These are phyloP conservation scores for Lynx canadensis DNA, from an alignment of 2,113 vertebrate species.

Conservation along the genomic window DNA sequence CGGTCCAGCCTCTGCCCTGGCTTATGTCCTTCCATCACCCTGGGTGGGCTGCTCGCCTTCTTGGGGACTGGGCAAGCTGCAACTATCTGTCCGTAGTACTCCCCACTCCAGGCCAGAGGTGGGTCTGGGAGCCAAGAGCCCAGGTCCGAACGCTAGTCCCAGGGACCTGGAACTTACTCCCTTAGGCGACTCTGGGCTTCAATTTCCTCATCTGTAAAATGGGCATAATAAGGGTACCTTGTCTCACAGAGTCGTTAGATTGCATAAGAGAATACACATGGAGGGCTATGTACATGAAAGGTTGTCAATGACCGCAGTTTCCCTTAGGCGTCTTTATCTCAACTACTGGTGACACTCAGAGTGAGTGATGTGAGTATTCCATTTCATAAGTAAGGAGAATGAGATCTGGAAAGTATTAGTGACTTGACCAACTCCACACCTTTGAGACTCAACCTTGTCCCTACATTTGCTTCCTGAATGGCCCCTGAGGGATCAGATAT, in stretches of 20 bases:
- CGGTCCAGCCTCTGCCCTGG: not conserved
- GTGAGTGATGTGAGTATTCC: not conserved
- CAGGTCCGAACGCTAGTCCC: not conserved
- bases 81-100: not conserved
- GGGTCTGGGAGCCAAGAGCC: not conserved
- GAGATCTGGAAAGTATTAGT: not conserved
- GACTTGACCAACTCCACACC: not conserved
- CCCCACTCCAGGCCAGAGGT: not conserved
- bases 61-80: not conserved
- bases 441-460: not conserved
- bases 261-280: not conserved
- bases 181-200: not conserved
- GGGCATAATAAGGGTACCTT: not conserved
- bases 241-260: not conserved
- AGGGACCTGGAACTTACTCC: not conserved
- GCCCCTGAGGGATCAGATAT: not conserved
- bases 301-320: not conserved
- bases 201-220: not conserved
- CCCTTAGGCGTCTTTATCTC: not conserved
- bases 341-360: not conserved
- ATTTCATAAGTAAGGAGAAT: not conserved
- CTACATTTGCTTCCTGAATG: not conserved
- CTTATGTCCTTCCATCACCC: not conserved
- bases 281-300: not conserved
- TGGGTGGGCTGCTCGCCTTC: not conserved